Evolutionary conservation across 2,113 vertebrate species (phyloP).

Genomic region (Pomatorhinus ruficollis): DNA sequence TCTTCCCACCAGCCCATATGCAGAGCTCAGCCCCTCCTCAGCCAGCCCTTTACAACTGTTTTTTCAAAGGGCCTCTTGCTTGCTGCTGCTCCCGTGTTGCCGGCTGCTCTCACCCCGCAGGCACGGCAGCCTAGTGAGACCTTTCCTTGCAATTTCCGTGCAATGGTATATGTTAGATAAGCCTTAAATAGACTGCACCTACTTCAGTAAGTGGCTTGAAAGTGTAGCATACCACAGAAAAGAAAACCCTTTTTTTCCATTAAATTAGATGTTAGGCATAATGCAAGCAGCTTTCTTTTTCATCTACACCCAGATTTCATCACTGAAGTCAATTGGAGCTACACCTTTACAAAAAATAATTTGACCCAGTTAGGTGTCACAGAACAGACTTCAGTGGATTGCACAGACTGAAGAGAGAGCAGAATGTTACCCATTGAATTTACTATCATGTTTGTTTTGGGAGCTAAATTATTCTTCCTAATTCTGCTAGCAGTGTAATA

Average conservation of each 20-base stretch:
- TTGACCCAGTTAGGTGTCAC: neutral
- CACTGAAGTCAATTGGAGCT: neutral
- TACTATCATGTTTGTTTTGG: slow-evolving; percentile 60
- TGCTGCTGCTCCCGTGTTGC: neutral
- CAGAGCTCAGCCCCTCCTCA: neutral
- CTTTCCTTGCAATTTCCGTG: neutral
- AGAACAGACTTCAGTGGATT: neutral
- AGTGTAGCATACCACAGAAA: neutral
- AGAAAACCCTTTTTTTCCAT: neutral
- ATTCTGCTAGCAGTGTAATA: slow-evolving; percentile 56
- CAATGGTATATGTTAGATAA: neutral
- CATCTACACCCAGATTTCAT: neutral
- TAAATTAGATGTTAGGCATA: neutral
- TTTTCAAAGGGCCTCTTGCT: neutral
- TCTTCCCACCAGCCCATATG: neutral
- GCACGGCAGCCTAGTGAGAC: neutral
- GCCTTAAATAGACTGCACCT: neutral
- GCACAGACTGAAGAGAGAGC: neutral
- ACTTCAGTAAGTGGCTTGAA: neutral
- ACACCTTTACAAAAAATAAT: neutral
- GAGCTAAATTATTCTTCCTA: slow-evolving; percentile 63
- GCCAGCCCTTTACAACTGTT: neutral
- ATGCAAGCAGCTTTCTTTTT: neutral
- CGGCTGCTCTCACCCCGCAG: neutral
- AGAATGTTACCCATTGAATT: slow-evolving; percentile 44